Evolutionary conservation across 2,888 invertebrate genomes (phyloP).

Genomic region (Pinctada fucata): DNA sequence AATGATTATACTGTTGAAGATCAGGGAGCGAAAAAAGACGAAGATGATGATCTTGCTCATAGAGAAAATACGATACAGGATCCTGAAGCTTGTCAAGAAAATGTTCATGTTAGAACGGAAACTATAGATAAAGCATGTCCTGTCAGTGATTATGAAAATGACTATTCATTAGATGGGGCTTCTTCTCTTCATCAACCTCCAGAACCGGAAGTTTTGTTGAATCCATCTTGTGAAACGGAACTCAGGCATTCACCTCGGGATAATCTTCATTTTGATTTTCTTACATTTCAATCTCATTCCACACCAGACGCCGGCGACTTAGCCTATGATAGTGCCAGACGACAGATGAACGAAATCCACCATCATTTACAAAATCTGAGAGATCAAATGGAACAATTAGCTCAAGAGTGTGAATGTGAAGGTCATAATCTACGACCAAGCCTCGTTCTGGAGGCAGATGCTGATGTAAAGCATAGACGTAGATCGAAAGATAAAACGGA

Average conservation of each 20-base stretch:
- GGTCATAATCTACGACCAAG: slow-evolving; percentile 24
- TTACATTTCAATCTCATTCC: background rate
- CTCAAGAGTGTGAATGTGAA: slow-evolving; percentile 54
- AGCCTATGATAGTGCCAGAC: slow-evolving; percentile 57
- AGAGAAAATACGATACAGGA: slow-evolving; percentile 2
- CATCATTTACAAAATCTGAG: slow-evolving; percentile 64
- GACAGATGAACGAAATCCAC: slow-evolving; percentile 71
- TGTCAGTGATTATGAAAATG: slow-evolving; percentile 1
- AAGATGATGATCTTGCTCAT: background rate
- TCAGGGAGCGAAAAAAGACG: slow-evolving; percentile 30
- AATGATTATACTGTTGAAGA: slow-evolving; percentile 49
- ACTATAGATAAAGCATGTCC: background rate
- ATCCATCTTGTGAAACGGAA: slow-evolving; percentile 11
- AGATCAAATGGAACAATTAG: slow-evolving; percentile 67
- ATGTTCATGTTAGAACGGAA: background rate
- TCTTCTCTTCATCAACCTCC: background rate
- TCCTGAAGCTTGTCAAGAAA: slow-evolving; percentile 11
- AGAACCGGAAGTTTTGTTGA: background rate
- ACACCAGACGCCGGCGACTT: slow-evolving; percentile 13
- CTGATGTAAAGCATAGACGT: background rate
- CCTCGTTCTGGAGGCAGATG: background rate
- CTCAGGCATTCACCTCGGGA: slow-evolving; percentile 29
- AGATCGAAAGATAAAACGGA: background rate
- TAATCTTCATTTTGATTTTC: background rate
- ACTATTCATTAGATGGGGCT: slow-evolving; percentile 1